Evolutionary conservation across 2,888 invertebrate genomes (phyloP), one percentile per base, ranked within the genome.

Genomic region (Lissonota sp.): DNA sequence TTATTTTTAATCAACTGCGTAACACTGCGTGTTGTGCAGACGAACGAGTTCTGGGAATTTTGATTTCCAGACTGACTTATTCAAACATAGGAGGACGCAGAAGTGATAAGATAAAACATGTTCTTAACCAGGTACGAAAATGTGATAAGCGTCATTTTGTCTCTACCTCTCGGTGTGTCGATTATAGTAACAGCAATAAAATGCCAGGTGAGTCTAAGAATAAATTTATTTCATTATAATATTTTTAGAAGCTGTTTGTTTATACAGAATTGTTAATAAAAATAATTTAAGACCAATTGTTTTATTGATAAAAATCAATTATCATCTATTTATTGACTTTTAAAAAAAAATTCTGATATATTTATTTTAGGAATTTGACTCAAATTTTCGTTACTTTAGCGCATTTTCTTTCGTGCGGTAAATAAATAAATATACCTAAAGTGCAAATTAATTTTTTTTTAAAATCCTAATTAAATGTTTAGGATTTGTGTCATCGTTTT

Each of bases 81-180:
- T 62, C 83, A 86, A 87, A 85, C 72, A 84, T 63, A 69, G 58
- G 26, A 63, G 42, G 26, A 26, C 55, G 81, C 37, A 73, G 64
- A 80, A 63, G 71, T 46, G 89, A 89, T 89, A 89, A 89, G 89
- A 89, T 89, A 88, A 88, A 75, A 73, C 75, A 46, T 51, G 74
- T 63, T 87, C 84, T 86, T 88, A 88, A 86, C 75, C 63, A 67
- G 79, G 70, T 73, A 80, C 49, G 39, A 39, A 57, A 62, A 40
- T 57, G 46, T 74, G 86, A 87, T 86, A 84, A 84, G 84, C 46
- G 53, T 84, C 84, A 89, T 79, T 85, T 79, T n/a, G 66, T 69
- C 57, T 79, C 51, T 66, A 62, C 78, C 46, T 64, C 53, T 80
- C 82, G 73, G 7, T 63, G 14, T 26, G 76, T 62, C 71, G 53